Base-by-base conservation (phyloP, 2,888 invertebrate genomes). In the Caenorhabditis panamensis region DNA sequence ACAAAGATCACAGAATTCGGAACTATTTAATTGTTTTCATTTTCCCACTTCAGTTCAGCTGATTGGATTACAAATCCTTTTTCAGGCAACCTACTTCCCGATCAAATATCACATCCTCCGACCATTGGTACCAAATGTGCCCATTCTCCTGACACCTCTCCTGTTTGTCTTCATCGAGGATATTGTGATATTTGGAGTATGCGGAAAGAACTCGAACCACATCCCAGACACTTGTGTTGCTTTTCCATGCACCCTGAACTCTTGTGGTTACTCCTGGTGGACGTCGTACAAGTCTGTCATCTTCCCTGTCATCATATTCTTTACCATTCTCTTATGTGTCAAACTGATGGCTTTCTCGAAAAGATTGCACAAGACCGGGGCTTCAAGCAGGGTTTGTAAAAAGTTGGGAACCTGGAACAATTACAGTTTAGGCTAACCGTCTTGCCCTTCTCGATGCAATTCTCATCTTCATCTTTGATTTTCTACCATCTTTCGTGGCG, bases 381-480 rank as follows among this genome's bases (percentile, higher is more conserved):
- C 47, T 5, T 51, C 75, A 1, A 66, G 16, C 11, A 66, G 66
- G 16, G 66, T 75, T 24, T 44, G 72, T 22, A 59, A 41, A 22
- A 41, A 22, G n/a, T n/a, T n/a, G n/a, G n/a, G n/a, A n/a, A n/a
- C n/a, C n/a, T n/a, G n/a, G n/a, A 24, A 16, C 13, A 56, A 6
- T 24, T 31, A 31, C n/a, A 11, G 41, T 41, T 41, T 13, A 75
- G 75, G 75, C 75, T 0, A 75, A 75, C 13, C 75, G 75, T n/a
- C 53, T 75, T 5, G 75, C 75, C n/a, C 75, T 75, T n/a, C 58
- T 75, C 44, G 66, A 75, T 36, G 75, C 75, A 0, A 58, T 66
- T 13, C 53, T 75, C 20, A 75, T 75, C 1, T 75, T 75, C 61
- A 36, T 61, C 28, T 75, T 75, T n/a, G 75, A 75, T n/a, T 75